A percentile compares a stretch with the other conserved stretches of the same genome.
Conservation (phyloP, 1,140 invertebrate genomes). For the Lordiphosa mommai region DNA sequence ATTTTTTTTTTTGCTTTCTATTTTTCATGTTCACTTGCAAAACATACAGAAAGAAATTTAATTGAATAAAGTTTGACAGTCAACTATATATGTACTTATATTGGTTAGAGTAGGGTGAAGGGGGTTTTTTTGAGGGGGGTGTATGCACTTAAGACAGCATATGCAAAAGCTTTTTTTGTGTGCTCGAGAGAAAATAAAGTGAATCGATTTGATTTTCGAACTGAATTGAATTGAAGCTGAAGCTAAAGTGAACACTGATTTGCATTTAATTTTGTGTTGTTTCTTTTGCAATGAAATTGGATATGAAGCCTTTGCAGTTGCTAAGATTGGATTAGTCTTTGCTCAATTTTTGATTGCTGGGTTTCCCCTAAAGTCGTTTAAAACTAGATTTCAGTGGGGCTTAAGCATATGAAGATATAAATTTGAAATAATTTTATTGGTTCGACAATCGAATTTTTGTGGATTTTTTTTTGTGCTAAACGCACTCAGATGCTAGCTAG, state of each 20-base stretch:
- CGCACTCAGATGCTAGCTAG: no score
- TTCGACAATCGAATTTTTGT: no score
- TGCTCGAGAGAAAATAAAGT: constrained; percentile 37
- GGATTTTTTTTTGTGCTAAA: no score
- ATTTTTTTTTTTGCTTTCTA: constrained; percentile 25
- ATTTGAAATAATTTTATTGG: no score
- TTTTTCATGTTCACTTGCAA: constrained; percentile 49
- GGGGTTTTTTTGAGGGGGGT: neutral
- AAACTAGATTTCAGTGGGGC: no score
- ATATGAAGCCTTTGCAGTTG: no score
- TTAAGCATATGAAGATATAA: no score
- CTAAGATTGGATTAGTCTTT: no score
- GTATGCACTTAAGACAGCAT: constrained; percentile 14
- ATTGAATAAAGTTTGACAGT: constrained; percentile 56
- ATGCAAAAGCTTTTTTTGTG: constrained; percentile 34
- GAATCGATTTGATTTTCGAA: constrained; percentile 39
- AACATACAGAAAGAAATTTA: constrained; percentile 44
- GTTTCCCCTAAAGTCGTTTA: no score
- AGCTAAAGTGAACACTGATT: constrained; percentile 3
- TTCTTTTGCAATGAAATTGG: constrained; percentile 8
- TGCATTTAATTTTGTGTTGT: constrained; percentile 16
- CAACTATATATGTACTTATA: constrained; percentile 20
- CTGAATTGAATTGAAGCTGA: constrained; percentile 6
- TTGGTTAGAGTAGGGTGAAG: constrained; percentile 9
- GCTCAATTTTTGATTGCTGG: no score